A percentile compares a stretch with the other conserved stretches of the same genome.
phyloP scores from a whole-genome alignment of 2,113 vertebrate species.

The Sinocyclocheilus grahami region DNA sequence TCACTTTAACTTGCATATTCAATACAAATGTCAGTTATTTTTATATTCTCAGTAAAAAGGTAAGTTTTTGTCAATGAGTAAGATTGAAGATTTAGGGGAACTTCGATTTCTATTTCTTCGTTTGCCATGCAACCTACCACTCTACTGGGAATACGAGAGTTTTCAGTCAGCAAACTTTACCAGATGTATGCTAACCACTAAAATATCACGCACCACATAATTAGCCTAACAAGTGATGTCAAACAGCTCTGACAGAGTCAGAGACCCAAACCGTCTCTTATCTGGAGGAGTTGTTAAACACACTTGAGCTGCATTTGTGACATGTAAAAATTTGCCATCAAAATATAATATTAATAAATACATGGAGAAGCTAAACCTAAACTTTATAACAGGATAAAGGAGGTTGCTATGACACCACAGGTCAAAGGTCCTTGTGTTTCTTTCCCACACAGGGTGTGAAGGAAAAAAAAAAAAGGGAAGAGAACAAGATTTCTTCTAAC shows the following conservation, averaged over 20 bases:
- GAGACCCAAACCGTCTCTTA: slow-evolving; percentile 25
- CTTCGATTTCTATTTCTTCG: slow-evolving; percentile 1
- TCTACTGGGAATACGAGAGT: slow-evolving; percentile 32
- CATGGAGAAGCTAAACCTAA: not conserved
- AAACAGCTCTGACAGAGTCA: slow-evolving; percentile 28
- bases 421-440: not conserved
- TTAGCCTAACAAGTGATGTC: slow-evolving; percentile 45
- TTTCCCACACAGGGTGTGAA: slow-evolving; percentile 6
- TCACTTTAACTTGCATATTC: not conserved
- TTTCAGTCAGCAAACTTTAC: slow-evolving; percentile 43
- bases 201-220: slow-evolving; percentile 44
- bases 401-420: not conserved
- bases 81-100: slow-evolving; percentile 35
- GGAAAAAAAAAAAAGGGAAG: not conserved
- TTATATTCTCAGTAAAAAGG: not conserved
- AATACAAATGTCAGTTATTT: not conserved
- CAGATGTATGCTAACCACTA: slow-evolving; percentile 46
- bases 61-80: slow-evolving; percentile 13
- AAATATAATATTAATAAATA: not conserved
- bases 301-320: not conserved
- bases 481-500: not conserved
- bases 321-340: too few relatives aligned
- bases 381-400: not conserved
- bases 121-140: slow-evolving; percentile 25
- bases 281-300: slow-evolving; percentile 13